phyloP scores from a whole-genome alignment of 2,888 invertebrate genomes.

The Caenorhabditis afra region DNA sequence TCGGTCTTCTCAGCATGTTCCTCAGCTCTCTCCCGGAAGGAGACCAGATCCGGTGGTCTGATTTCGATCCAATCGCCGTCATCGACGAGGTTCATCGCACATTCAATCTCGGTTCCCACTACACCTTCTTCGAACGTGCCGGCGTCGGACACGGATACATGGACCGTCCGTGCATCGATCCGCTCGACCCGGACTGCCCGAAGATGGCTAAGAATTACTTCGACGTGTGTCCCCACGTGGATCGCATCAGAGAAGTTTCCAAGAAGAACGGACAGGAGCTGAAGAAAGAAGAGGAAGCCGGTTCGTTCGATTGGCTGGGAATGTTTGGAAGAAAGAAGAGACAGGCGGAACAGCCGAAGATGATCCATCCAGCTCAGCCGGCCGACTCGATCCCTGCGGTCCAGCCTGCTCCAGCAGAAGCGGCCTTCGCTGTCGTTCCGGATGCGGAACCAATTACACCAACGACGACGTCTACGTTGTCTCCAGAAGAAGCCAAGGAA shows the following conservation, averaged over 20 bases:
- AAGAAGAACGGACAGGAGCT: slow-evolving; percentile 49
- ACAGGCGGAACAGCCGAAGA: slow-evolving; percentile 25
- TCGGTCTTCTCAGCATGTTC: slow-evolving; percentile 44
- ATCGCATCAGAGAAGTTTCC: slow-evolving; percentile 59
- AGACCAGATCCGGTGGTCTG: slow-evolving; percentile 68
- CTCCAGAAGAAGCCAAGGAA: slow-evolving; percentile 20
- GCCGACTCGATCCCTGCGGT: slow-evolving; percentile 31
- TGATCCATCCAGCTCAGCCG: slow-evolving; percentile 53
- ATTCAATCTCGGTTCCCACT: slow-evolving; percentile 69
- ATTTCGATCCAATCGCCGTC: slow-evolving; percentile 72
- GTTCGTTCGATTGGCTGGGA: background rate
- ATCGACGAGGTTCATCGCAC: slow-evolving; percentile 64
- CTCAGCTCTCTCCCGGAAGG: slow-evolving; percentile 60
- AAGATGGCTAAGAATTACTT: slow-evolving; percentile 91
- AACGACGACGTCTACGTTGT: slow-evolving; percentile 22
- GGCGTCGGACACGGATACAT: slow-evolving; percentile 96
- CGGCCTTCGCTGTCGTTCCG: too few species aligned
- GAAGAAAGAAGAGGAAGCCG: slow-evolving; percentile 10
- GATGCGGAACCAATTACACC: background rate
- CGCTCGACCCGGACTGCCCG: slow-evolving; percentile 92
- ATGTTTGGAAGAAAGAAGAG: slow-evolving; percentile 58
- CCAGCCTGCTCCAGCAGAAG: slow-evolving; percentile 1
- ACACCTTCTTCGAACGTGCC: slow-evolving; percentile 82
- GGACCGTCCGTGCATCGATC: slow-evolving; percentile 96
- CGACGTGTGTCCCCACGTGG: slow-evolving; percentile 72